phyloP scores from a whole-genome alignment of 2,797 vertebrate genomes.

The Botia almorhae region DNA sequence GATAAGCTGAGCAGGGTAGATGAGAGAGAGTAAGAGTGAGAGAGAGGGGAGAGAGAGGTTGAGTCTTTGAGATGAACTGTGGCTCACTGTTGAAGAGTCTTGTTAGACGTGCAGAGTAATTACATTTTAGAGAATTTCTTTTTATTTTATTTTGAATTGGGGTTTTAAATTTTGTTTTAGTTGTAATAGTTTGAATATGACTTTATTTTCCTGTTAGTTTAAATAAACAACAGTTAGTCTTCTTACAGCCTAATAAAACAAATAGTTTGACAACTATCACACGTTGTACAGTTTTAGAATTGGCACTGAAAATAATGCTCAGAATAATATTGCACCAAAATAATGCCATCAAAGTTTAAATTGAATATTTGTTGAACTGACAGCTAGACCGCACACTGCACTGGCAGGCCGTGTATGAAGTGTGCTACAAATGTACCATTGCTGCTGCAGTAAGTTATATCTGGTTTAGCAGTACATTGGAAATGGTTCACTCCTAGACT shows the following conservation, averaged over 20 bases:
- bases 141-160: constrained; percentile 20
- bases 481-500: background rate
- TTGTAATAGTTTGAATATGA: background rate
- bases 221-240: background rate
- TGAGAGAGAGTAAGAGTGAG: constrained; percentile 4
- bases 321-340: background rate
- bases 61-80: background rate
- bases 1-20: background rate
- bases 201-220: background rate
- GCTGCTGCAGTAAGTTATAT: background rate
- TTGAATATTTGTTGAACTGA: background rate
- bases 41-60: constrained; percentile 5
- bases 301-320: too few relatives aligned
- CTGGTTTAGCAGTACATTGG: background rate
- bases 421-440: background rate
- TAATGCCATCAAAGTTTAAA: background rate
- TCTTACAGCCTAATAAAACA: background rate
- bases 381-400: background rate
- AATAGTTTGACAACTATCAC: background rate
- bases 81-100: background rate
- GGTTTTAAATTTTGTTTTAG: too few relatives aligned
- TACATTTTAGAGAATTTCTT: background rate
- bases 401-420: background rate
- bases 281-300: background rate
- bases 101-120: background rate